Base-by-base conservation (phyloP, 2,888 invertebrate genomes). In the Lycaena phlaeas region DNA sequence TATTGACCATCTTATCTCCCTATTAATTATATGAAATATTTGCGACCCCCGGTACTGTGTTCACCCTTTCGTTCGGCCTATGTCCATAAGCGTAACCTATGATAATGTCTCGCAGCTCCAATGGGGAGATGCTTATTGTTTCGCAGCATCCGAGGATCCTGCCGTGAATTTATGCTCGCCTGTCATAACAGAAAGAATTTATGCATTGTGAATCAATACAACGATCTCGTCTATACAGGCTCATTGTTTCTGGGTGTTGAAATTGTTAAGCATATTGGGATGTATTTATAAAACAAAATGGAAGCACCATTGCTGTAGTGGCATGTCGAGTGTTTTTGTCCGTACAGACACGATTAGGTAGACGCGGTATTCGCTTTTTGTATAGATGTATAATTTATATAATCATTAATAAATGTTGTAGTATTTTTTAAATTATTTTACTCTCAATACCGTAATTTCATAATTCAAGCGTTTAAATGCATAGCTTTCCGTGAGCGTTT, bases 401-500 rank as follows among this genome's bases (percentile, higher is more conserved):
- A 17, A 31, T 40, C 15, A 12, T 25, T 17, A 40, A 26, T 31
- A 40, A 40, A 17, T 4, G 25, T n/a, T 9, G 30, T 26, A 25
- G 31, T 17, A 14, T 11, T 9, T 31, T 43, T 15, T 27, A 30
- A 30, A 40, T 29, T 36, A 40, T 69, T 75, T 77, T 79, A 73
- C 76, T 72, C 73, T 81, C 74, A 68, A 76, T 76, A 76, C 79
- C 71, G 74, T 78, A 82, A 81, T 82, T 82, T 81, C 77, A 84
- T 82, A 84, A 84, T 82, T 78, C 69, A 78, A 71, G 76, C 81
- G 79, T 79, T 84, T 82, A 84, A 84, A 77, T 81, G 82, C 82
- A 82, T 82, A 82, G 77, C 78, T 81, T 79, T 82, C 72, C 73
- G 78, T 76, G 75, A 75, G 73, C 60, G 71, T 58, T 64, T 64